Base-by-base conservation (phyloP, 2,113 vertebrate species). In the Emydocephalus ijimae region DNA sequence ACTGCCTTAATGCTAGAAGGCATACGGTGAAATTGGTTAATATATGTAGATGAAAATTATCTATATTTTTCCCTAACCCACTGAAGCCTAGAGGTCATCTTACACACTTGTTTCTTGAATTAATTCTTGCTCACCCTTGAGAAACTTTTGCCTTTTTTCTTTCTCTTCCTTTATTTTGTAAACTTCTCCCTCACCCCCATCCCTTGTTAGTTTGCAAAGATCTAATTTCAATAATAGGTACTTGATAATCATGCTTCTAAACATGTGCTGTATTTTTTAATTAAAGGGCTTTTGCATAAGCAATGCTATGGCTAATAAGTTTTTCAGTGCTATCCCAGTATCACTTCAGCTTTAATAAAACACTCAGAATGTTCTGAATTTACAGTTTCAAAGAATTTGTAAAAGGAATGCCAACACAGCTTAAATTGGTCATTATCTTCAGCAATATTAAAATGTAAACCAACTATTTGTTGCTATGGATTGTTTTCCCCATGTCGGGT, bases 351-450 rank as follows among this genome's bases (percentile, higher is more conserved):
- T 88, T 12, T 59, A 93, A 93, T 81, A 23, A 92, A 90, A 15
- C 15, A 0, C 54, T 89, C 10, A 57, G 21, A 56, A 50, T 26
- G 20, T 90, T 92, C 91, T 9, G 6, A 45, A 88, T 91, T 6
- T 88, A 39, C 81, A 93, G 15, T 43, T 92, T 61, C 89, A 91
- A 69, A 87, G 86, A 18, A 91, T 94, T 89, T 87, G 92, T 34
- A 92, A 87, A 93, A 14, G 92, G 89, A 92, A 93, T 95, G 91
- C 93, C 94, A 94, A 43, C 45, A 92, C 54, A 85, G 52, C 85
- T 94, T 94, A 94, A 94, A 94, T 48, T 92, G 91, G 89, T 39
- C 88, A 89, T 5, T 0, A 0, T 85, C 57, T 86, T 64, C 12
- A 91, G 91, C 21, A 88, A 61, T 0, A 0, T 89, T 61, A 45